Evolutionary conservation across 2,888 invertebrate species (phyloP), one percentile per base, ranked within the genome.

Genomic region (Lasioglossum pauxillum): DNA sequence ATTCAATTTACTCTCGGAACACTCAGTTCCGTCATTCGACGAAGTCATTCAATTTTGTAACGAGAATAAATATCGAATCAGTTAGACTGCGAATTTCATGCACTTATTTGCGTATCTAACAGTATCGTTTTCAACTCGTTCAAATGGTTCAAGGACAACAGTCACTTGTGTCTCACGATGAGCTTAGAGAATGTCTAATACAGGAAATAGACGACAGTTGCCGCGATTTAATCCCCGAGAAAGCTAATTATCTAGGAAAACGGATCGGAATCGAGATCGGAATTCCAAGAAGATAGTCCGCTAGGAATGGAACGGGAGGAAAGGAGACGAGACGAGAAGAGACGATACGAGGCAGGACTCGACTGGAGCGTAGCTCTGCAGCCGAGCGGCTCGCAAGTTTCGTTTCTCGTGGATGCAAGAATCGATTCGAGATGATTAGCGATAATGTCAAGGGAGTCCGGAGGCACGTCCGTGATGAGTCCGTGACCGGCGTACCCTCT

Each of bases 381-480:
- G 38, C 35, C 69, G 23, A 23, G 38, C 69, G 38, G 23, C 23
- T 35, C 69, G 69, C 69, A 74, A 27, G 72, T 72, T 73, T 82
- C 77, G 81, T 83, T 84, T 83, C 83, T 74, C 86, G 67, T 85
- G 78, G 89, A 90, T 79, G 78, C 87, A 82, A 90, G 92, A 91
- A 92, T 93, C 92, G 92, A 93, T 92, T 90, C 90, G 88, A 91
- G 88, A 93, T 93, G 92, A 94, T 93, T 94, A 93, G 92, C 91
- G 93, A 93, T 94, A 93, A 94, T 93, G 91, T 91, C 93, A 92
- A 92, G 92, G 92, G 92, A 90, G 87, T 86, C 27, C 78, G 83
- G 90, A 93, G 94, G 92, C 94, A 94, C 94, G 94, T 94, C 90
- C 91, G 87, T 90, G 90, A 91, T 88, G 90, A 92, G 89, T 94